Conservation (phyloP, 2,888 invertebrate genomes). For the Synergus itoensis region DNA sequence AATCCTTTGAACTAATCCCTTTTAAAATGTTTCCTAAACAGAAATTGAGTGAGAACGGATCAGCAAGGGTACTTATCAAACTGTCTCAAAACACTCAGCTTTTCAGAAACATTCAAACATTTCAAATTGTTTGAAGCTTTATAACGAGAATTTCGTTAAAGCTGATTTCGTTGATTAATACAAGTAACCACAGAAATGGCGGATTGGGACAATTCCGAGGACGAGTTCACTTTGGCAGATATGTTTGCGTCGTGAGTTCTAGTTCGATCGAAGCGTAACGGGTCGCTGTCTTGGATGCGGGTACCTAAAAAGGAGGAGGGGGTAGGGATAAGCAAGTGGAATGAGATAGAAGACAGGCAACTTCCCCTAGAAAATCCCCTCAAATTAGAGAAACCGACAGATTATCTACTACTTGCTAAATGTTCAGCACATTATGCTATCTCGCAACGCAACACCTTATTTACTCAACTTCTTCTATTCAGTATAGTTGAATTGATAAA, state of each 20-base stretch:
- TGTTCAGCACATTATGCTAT: background rate
- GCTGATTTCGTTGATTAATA: constrained; percentile 20
- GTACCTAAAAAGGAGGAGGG: constrained; percentile 68
- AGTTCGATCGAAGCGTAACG: constrained; percentile 76
- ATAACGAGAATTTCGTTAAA: background rate
- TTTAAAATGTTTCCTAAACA: constrained; percentile 33
- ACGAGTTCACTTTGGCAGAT: constrained; percentile 68
- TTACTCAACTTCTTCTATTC: background rate
- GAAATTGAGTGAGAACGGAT: constrained; percentile 20
- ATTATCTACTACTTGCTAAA: constrained; percentile 44
- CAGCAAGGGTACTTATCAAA: constrained; percentile 17
- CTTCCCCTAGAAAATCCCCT: constrained; percentile 56
- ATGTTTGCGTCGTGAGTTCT: constrained; percentile 71
- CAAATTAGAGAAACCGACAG: constrained; percentile 50
- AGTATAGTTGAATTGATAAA: background rate
- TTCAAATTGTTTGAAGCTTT: background rate
- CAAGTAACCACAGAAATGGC: constrained; percentile 46
- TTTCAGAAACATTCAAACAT: background rate
- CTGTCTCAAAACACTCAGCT: background rate
- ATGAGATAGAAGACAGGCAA: constrained; percentile 56
- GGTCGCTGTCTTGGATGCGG: constrained; percentile 76
- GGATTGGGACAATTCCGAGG: constrained; percentile 54
- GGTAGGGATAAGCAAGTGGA: constrained; percentile 73
- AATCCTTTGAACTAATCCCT: constrained; percentile 41
- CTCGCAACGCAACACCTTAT: background rate